Evolutionary conservation across 2,888 invertebrate genomes (phyloP).

Genomic region (Thecocarcelia acutangulata): DNA sequence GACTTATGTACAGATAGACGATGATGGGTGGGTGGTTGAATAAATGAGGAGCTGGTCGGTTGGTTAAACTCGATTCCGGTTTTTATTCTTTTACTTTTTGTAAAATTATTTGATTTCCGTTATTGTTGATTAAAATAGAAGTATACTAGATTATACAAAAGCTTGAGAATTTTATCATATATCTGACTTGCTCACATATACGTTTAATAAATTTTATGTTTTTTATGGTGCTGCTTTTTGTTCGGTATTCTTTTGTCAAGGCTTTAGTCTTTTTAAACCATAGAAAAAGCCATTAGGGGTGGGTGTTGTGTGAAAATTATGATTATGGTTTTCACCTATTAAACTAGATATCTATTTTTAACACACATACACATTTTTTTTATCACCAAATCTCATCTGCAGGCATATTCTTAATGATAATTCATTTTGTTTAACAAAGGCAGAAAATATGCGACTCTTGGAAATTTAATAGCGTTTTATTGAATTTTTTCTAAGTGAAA

Average conservation of each 20-base stretch:
- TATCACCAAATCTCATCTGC: constrained; percentile 46
- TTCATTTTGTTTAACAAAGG: background rate
- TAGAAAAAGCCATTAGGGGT: constrained; percentile 33
- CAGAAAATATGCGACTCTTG: background rate
- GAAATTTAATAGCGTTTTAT: background rate
- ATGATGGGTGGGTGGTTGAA: constrained; percentile 25
- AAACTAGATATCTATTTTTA: constrained; percentile 54
- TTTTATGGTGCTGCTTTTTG: background rate
- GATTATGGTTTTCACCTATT: constrained; percentile 63
- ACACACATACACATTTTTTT: background rate
- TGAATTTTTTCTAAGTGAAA: too few species aligned
- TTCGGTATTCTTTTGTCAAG: constrained; percentile 2
- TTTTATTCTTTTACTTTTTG: constrained; percentile 3
- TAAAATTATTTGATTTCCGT: constrained; percentile 28
- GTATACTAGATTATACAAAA: constrained; percentile 5
- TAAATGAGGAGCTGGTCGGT: constrained; percentile 4
- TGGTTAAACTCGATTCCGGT: constrained; percentile 38
- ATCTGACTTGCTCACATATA: constrained; percentile 23
- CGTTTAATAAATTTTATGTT: constrained; percentile 20
- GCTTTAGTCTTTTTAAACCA: background rate
- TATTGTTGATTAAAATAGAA: constrained; percentile 20
- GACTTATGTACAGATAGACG: background rate
- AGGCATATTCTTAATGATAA: constrained; percentile 41
- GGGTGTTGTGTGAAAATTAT: constrained; percentile 32
- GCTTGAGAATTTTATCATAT: constrained; percentile 30